Evolutionary conservation across 2,113 vertebrate genomes (phyloP).

Genomic region (Blennius ocellaris): DNA sequence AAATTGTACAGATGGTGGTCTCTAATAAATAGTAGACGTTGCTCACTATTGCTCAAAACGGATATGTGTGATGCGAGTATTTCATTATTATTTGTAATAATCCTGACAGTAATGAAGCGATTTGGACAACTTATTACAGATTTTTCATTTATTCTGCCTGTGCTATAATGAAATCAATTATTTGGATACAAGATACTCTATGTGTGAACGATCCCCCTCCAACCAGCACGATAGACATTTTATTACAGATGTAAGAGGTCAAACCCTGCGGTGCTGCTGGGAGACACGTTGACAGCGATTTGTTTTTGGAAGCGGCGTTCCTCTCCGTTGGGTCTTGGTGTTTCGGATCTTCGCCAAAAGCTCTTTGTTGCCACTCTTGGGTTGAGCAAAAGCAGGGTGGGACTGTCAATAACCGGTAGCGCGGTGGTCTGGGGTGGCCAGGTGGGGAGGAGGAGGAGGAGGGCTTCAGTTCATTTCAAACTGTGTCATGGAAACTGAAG

Average conservation of each 20-base stretch:
- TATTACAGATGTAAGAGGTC: neutral
- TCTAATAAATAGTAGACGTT: neutral
- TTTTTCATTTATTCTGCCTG: neutral
- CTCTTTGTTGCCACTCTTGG: constrained; percentile 10
- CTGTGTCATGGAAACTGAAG: too few species aligned
- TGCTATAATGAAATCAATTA: too few species aligned
- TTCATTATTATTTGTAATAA: too few species aligned
- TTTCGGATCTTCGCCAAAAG: constrained; percentile 10
- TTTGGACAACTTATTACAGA: neutral
- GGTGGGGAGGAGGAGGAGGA: too few species aligned
- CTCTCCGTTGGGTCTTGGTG: constrained; percentile 10
- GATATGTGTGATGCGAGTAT: too few species aligned
- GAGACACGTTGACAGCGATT: neutral
- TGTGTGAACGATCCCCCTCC: neutral
- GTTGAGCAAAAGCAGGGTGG: constrained; percentile 9
- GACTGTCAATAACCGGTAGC: neutral
- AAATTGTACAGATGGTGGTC: neutral
- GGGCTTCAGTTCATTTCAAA: too few species aligned
- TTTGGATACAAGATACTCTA: neutral
- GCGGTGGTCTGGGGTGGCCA: constrained; percentile 12
- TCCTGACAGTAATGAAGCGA: too few species aligned
- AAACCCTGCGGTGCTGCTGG: neutral
- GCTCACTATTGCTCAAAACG: neutral
- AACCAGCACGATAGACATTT: neutral
- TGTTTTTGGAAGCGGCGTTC: constrained; percentile 19